A percentile compares a stretch with the other conserved stretches of the same genome.
phyloP scores from a whole-genome alignment of 2,113 vertebrate species.

The Phrynosoma platyrhinos region DNA sequence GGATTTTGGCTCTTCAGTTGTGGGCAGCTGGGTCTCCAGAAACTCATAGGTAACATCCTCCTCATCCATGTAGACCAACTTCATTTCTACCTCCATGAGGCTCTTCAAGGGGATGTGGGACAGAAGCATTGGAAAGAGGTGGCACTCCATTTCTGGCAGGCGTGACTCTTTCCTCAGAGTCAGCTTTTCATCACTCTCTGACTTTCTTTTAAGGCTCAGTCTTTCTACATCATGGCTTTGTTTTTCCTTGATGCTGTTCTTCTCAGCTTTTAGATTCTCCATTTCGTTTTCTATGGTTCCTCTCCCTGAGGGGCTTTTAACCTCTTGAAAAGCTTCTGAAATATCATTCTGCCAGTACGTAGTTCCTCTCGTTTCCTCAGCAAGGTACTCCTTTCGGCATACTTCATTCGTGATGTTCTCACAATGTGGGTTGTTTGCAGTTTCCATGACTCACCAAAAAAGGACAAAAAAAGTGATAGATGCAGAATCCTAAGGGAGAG shows the following conservation, averaged over 20 bases:
- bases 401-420: slow-evolving; percentile 24
- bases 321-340: slow-evolving; percentile 47
- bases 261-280: slow-evolving; percentile 47
- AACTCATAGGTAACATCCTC: slow-evolving; percentile 75
- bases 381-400: slow-evolving; percentile 38
- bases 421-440: slow-evolving; percentile 28
- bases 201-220: slow-evolving; percentile 57
- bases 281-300: slow-evolving; percentile 26
- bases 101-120: slow-evolving; percentile 67
- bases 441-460: slow-evolving; percentile 35
- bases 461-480: neutral
- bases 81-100: slow-evolving; percentile 73
- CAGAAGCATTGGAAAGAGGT: neutral
- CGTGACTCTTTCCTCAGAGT: slow-evolving; percentile 51
- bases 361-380: slow-evolving; percentile 35
- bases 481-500: slow-evolving; percentile 47
- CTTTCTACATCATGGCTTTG: slow-evolving; percentile 54
- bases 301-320: slow-evolving; percentile 44
- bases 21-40: neutral
- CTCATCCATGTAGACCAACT: slow-evolving; percentile 75
- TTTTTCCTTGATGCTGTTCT: slow-evolving; percentile 56
- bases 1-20: slow-evolving; percentile 38
- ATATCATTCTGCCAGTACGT: slow-evolving; percentile 7
- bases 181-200: slow-evolving; percentile 50
- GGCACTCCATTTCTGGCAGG: slow-evolving; percentile 24